A percentile compares a stretch with the other conserved stretches of the same genome.
Evolutionary conservation across 2,113 vertebrate species (phyloP).

Genomic region (Urocynchramus pylzowi): DNA sequence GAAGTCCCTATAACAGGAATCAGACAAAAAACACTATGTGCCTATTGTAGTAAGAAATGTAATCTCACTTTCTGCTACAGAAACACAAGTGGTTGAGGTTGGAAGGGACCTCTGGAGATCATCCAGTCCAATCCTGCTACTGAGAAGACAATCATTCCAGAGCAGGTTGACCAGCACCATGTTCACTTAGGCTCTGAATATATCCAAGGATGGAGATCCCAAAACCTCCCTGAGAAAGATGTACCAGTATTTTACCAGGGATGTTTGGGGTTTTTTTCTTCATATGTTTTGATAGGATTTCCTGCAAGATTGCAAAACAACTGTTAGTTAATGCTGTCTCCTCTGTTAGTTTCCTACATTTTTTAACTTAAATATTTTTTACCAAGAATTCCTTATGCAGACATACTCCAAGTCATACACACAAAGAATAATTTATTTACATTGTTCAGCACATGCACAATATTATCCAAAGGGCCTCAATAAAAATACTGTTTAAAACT

Average conservation of each 20-base stretch:
- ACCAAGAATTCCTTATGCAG: background rate
- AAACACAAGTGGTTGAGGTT: background rate
- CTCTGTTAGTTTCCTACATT: background rate
- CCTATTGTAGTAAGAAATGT: background rate
- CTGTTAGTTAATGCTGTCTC: background rate
- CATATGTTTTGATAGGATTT: background rate
- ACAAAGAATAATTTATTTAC: background rate
- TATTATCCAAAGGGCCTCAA: background rate
- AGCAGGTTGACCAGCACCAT: background rate
- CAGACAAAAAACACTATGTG: background rate
- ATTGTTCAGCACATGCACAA: background rate
- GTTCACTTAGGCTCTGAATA: background rate
- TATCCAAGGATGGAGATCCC: background rate
- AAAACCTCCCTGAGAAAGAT: background rate
- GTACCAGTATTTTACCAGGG: background rate
- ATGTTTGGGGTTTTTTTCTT: background rate
- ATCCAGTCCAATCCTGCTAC: background rate
- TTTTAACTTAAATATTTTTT: background rate
- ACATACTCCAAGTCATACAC: background rate
- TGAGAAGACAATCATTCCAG: background rate
- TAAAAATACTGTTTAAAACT: background rate
- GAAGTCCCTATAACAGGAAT: background rate
- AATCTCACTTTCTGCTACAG: background rate
- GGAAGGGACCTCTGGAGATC: background rate
- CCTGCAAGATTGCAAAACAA: background rate